These are phyloP conservation scores for Mungos mungo DNA, from an alignment of 2,113 vertebrate genomes.

Conservation along the genomic window DNA sequence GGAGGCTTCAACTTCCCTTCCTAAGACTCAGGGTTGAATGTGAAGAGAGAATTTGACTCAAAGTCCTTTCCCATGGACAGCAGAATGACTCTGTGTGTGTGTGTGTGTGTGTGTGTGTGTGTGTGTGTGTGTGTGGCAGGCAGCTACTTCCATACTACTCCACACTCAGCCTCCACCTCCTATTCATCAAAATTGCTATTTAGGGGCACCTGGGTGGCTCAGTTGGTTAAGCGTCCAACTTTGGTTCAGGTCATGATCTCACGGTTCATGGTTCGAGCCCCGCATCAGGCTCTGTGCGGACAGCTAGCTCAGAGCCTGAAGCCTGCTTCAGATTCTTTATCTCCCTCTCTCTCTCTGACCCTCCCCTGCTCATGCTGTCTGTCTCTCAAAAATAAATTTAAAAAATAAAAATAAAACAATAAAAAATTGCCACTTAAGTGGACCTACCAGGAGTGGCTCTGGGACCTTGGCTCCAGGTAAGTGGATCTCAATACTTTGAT, in stretches of 20 bases:
- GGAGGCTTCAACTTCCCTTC: not conserved
- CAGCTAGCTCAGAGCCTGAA: too few species aligned
- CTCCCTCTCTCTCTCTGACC: too few species aligned
- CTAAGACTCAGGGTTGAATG: not conserved
- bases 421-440: not conserved
- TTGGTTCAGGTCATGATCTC: too few species aligned
- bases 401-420: too few species aligned
- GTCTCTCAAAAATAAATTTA: too few species aligned
- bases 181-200: not conserved
- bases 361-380: too few species aligned
- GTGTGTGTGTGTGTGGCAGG: not conserved
- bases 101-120: not conserved
- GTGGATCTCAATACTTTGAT: not conserved
- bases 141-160: not conserved
- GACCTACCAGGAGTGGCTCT: not conserved
- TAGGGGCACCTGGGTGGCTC: not conserved
- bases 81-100: not conserved
- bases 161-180: not conserved
- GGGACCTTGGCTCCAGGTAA: not conserved
- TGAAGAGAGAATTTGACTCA: not conserved
- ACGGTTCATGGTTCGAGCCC: too few species aligned
- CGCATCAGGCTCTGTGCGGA: too few species aligned
- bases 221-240: too few species aligned
- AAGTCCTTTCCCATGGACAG: not conserved
- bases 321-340: too few species aligned